Evolutionary conservation across 2,888 invertebrate genomes (phyloP).

Genomic region (Stenodema calcarata): DNA sequence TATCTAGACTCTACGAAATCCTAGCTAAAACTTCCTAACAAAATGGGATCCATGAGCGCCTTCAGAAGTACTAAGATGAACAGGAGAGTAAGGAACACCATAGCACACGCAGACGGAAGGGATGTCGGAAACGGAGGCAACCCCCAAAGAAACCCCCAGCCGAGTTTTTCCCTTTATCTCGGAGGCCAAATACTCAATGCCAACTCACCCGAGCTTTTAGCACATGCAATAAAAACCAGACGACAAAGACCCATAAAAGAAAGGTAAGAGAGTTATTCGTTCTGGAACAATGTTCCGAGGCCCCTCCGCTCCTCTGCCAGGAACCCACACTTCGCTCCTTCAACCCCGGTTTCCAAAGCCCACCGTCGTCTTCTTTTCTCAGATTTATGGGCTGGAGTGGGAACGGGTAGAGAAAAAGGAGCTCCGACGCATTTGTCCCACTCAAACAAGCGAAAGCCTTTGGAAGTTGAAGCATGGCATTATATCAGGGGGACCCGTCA

Average conservation of each 20-base stretch:
- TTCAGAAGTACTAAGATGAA: background rate
- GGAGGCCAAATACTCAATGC: constrained; percentile 38
- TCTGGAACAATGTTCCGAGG: constrained; percentile 37
- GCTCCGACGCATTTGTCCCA: constrained; percentile 19
- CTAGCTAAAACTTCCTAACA: background rate
- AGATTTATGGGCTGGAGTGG: constrained; percentile 13
- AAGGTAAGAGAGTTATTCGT: constrained; percentile 46
- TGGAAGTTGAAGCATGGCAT: background rate
- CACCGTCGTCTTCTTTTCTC: constrained; percentile 5
- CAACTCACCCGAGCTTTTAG: constrained; percentile 41
- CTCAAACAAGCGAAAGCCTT: constrained; percentile 20
- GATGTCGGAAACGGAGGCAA: background rate
- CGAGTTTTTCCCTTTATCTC: constrained; percentile 17
- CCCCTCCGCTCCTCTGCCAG: background rate
- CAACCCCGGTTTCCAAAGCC: background rate
- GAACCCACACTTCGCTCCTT: constrained; percentile 7
- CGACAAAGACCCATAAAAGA: constrained; percentile 44
- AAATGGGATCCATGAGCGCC: background rate
- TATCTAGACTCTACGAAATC: background rate
- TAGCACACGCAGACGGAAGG: background rate
- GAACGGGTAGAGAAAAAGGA: background rate
- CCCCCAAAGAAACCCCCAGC: constrained; percentile 6
- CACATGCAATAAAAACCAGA: constrained; percentile 46
- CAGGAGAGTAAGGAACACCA: background rate
- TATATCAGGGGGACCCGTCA: background rate